Base-by-base conservation (phyloP, 2,113 vertebrate species). In the Toxotes jaculatrix region DNA sequence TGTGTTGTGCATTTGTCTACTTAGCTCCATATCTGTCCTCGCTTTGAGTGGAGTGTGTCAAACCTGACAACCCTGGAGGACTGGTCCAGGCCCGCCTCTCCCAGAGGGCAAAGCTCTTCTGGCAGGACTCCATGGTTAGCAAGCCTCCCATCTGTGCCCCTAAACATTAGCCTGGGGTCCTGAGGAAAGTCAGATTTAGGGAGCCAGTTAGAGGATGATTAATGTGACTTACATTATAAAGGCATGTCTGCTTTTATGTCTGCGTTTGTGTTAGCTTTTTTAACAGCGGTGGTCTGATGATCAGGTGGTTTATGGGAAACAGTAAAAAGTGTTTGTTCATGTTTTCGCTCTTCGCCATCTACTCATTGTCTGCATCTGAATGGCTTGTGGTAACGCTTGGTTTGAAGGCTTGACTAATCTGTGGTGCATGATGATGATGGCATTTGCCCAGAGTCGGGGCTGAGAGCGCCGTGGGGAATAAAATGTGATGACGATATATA, bases 51-150 rank as follows among this genome's bases (percentile, higher is more conserved):
- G 12, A 62, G 63, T 72, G 56, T 80, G 79, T 69, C 55, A 23
- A 90, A 88, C 88, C 55, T 90, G 82, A 82, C 83, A 88, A 74
- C 88, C 90, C 77, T 77, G 85, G 86, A 67, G 38, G 78, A 89
- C 86, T 86, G 86, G 90, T 89, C 63, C 1, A 2, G 61, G 74
- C 31, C 47, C 61, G 34, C 82, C 74, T 32, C 60, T 17, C 80
- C 66, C 68, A 14, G 11, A 79, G 56, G 66, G 42, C 38, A 45
- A 23, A 80, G n/a, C 42, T 53, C 21, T 19, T 27, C 43, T 51
- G 43, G 21, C 38, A 67, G 43, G 23, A 34, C 16, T 13, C 11
- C 3, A 1, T 21, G 7, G 36, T 38, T 32, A 62, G 27, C 21
- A n/a, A 31, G 53, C 36, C 38, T 75, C 19, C 4, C 1, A 7